phyloP scores from a whole-genome alignment of 2,888 invertebrate species.

The Crematogaster levior region DNA sequence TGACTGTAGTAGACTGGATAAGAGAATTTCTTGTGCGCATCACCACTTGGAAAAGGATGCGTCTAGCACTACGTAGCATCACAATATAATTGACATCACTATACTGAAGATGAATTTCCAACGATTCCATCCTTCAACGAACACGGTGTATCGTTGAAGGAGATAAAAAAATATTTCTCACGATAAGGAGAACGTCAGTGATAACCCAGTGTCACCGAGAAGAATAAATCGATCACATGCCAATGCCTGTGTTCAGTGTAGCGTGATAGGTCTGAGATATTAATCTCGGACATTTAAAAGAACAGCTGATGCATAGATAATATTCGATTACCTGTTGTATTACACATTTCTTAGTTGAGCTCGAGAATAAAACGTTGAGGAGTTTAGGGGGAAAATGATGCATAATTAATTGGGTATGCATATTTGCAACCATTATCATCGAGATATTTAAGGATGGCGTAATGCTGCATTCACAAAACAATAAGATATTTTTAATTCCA shows the following conservation, averaged over 20 bases:
- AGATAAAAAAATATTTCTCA: slow-evolving; percentile 66
- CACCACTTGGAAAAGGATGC: slow-evolving; percentile 77
- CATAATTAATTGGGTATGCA: background rate
- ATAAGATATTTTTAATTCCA: slow-evolving; percentile 15
- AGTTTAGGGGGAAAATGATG: background rate
- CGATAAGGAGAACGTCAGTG: slow-evolving; percentile 73
- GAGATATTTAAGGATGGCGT: background rate
- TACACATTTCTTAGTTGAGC: background rate
- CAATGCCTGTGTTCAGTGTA: background rate
- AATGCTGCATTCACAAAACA: background rate
- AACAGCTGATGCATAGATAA: background rate
- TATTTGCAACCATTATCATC: slow-evolving; percentile 1
- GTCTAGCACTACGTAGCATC: slow-evolving; percentile 82
- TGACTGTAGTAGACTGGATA: slow-evolving; percentile 77
- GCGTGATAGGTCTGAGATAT: slow-evolving; percentile 29
- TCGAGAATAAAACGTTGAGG: background rate
- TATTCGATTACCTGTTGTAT: background rate
- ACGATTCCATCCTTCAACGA: slow-evolving; percentile 45
- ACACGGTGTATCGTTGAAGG: slow-evolving; percentile 60
- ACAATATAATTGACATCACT: slow-evolving; percentile 69
- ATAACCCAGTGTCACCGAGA: slow-evolving; percentile 71
- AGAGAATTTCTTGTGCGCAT: slow-evolving; percentile 76
- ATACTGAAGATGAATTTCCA: slow-evolving; percentile 59
- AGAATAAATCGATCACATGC: slow-evolving; percentile 40
- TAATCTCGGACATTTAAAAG: background rate